These are phyloP conservation scores for Matsumyia berberina DNA, from an alignment of 2,888 invertebrate species.

Conservation along the genomic window DNA sequence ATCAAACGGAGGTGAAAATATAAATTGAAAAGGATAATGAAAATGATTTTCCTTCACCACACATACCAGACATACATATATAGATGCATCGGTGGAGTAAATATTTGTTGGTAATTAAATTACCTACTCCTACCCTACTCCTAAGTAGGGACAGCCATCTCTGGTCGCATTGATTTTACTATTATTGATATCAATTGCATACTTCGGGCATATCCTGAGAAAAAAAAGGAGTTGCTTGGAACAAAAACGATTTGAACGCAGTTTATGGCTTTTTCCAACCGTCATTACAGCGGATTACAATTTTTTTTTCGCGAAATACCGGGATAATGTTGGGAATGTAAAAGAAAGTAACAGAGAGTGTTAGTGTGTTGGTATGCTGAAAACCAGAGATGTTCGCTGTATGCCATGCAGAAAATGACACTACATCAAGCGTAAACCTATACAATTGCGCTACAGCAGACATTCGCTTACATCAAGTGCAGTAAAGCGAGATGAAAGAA, in stretches of 20 bases:
- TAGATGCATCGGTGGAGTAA: too few species aligned
- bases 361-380: not conserved
- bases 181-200: too few species aligned
- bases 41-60: slow-evolving; percentile 31
- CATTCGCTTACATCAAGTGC: slow-evolving; percentile 1
- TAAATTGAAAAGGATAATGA: slow-evolving; percentile 35
- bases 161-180: too few species aligned
- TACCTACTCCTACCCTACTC: too few species aligned
- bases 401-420: slow-evolving; percentile 8
- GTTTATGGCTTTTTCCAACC: not conserved
- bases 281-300: not conserved
- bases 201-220: too few species aligned
- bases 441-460: not conserved
- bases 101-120: too few species aligned
- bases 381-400: slow-evolving; percentile 12
- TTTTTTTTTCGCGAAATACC: slow-evolving; percentile 10
- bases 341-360: not conserved
- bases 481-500: slow-evolving; percentile 3
- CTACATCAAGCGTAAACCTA: slow-evolving; percentile 9
- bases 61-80: too few species aligned
- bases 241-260: too few species aligned
- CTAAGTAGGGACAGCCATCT: too few species aligned
- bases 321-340: slow-evolving; percentile 8
- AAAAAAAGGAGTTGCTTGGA: too few species aligned
- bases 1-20: slow-evolving; percentile 19